Conservation (phyloP, 2,888 invertebrate genomes). For the Dichetophora obliterata region DNA sequence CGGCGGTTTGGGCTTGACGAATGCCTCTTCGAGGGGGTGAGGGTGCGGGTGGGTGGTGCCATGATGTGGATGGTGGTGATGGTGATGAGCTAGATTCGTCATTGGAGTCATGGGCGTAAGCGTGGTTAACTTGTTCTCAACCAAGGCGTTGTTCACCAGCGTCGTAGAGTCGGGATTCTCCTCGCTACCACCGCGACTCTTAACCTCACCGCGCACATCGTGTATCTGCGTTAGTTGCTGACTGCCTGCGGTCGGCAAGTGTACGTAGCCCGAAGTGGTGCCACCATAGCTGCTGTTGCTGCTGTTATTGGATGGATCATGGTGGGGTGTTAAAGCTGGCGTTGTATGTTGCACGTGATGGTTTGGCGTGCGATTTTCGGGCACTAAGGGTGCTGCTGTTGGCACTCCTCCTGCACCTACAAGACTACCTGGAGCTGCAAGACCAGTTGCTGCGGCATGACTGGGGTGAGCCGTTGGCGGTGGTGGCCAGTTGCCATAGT, state of each 20-base stretch:
- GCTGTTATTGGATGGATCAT: constrained; percentile 69
- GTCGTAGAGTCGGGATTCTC: constrained; percentile 85
- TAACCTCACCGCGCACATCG: constrained; percentile 64
- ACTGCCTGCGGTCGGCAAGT: constrained; percentile 57
- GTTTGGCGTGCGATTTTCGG: constrained; percentile 46
- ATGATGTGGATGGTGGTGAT: constrained; percentile 53
- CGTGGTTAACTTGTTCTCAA: constrained; percentile 68
- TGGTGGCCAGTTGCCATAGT: constrained; percentile 75
- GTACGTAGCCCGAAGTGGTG: constrained; percentile 59
- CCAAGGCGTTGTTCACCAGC: constrained; percentile 71
- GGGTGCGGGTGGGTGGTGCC: constrained; percentile 51
- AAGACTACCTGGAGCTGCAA: constrained; percentile 37
- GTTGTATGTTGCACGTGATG: constrained; percentile 54
- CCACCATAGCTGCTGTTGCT: constrained; percentile 50
- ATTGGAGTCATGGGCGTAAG: constrained; percentile 71
- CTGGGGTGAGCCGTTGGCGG: constrained; percentile 73
- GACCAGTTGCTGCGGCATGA: constrained; percentile 47
- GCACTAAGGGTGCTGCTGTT: constrained; percentile 49
- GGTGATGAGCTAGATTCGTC: constrained; percentile 64
- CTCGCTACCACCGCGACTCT: constrained; percentile 71
- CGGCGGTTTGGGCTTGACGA: constrained; percentile 69
- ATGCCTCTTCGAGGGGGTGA: constrained; percentile 65
- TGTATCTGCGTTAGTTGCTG: constrained; percentile 57
- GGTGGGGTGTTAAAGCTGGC: constrained; percentile 56
- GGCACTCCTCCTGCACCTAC: constrained; percentile 34